A percentile compares a stretch with the other conserved stretches of the same genome.
Conservation (phyloP, 2,888 invertebrate species). For the Hypsopygia costalis region DNA sequence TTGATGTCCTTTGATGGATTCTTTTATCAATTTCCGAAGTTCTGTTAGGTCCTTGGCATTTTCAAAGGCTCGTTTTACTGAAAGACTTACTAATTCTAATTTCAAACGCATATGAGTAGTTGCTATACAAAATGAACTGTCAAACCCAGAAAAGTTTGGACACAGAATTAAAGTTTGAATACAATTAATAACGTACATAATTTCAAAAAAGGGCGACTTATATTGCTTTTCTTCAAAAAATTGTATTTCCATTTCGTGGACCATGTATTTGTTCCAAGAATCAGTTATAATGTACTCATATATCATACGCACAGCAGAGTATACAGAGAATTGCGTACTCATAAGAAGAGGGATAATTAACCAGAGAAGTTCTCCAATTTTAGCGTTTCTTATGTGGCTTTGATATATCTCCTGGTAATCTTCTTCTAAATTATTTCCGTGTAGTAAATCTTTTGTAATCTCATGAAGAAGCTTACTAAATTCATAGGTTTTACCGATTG, state of each 20-base stretch:
- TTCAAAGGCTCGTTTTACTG: constrained; percentile 39
- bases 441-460: constrained; percentile 43
- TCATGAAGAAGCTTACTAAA: constrained; percentile 40
- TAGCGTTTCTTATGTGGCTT: constrained; percentile 38
- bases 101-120: constrained; percentile 53
- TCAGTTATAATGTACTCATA: constrained; percentile 45
- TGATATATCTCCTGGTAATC: constrained; percentile 46
- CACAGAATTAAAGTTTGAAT: constrained; percentile 37
- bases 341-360: constrained; percentile 43
- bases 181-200: constrained; percentile 48
- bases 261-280: constrained; percentile 40
- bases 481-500: constrained; percentile 34
- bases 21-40: constrained; percentile 34
- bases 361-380: constrained; percentile 44
- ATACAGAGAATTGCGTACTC: constrained; percentile 46
- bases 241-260: constrained; percentile 54
- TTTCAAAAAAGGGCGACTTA: constrained; percentile 51
- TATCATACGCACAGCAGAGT: constrained; percentile 40
- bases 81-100: constrained; percentile 44
- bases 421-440: constrained; percentile 40
- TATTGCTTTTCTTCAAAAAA: constrained; percentile 49
- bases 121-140: constrained; percentile 58
- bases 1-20: constrained; percentile 49
- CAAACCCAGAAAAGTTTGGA: constrained; percentile 50
- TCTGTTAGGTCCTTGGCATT: constrained; percentile 29